Evolutionary conservation across 2,797 vertebrate species (phyloP), one percentile per base, ranked within the genome.

Genomic region (Anniella stebbinsi): DNA sequence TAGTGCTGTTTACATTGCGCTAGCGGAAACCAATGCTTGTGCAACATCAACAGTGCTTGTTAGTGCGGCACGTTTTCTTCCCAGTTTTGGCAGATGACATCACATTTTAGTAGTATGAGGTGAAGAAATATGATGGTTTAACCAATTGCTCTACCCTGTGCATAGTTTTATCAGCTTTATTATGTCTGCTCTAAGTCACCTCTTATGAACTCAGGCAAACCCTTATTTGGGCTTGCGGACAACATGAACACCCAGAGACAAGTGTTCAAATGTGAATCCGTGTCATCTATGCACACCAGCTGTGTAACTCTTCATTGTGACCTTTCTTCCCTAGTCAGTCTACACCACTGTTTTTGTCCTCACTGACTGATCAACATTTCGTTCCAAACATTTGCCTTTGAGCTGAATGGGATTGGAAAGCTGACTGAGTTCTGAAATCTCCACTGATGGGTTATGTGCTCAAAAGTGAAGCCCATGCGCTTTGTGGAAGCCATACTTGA

Each of bases 401-500:
- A 92, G 45, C 72, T 82, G 87, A 57, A 82, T 81, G 89, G 81
- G 48, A 93, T 67, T 72, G 48, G 33, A 45, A 23, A 17, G 28
- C 72, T 45, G 87, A 77, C 72, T 78, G 88, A 91, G 84, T n/a
- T 86, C 69, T 85, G 23, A 84, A 51, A 57, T 41, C 28, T n/a
- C 73, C 73, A 70, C 1, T 45, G 23, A 87, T 73, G 87, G 30
- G 66, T 76, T 66, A 45, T 48, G 33, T 30, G 57, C 83, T 85
- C 25, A 23, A 84, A 90, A 66, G n/a, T 17, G 89, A n/a, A 36
- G 83, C 76, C 60, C 0, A 0, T 80, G 86, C 0, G 0, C 70
- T 0, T 57, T 18, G 6, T 0, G 28, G 87, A 1, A 30, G 72
- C 95, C 95, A 0, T 97, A 99, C 99, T 99, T 99, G 72, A 99